A percentile compares a stretch with the other conserved stretches of the same genome.
phyloP scores from a whole-genome alignment of 2,797 vertebrate species.

The Schizopygopsis malacanthus region DNA sequence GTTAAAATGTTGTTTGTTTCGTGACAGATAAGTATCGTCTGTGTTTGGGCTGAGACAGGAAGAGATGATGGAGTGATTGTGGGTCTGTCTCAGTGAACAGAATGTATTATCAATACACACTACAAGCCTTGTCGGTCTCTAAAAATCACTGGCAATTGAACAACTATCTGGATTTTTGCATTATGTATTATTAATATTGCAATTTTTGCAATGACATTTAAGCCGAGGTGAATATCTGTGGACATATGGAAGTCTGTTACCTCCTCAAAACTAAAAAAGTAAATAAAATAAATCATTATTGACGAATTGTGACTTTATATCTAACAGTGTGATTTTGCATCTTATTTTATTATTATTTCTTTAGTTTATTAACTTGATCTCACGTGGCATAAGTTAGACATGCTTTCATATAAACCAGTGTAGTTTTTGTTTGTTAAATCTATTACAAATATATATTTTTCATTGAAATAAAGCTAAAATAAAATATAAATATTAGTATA shows the following conservation, averaged over 20 bases:
- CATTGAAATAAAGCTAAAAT: too few species aligned
- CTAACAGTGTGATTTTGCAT: not conserved
- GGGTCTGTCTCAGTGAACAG: constrained; percentile 20
- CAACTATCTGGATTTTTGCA: not conserved
- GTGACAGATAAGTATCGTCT: constrained; percentile 72
- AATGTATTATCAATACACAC: too few species aligned
- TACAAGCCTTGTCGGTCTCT: not conserved
- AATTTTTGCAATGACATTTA: not conserved
- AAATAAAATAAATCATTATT: not conserved
- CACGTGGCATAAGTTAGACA: not conserved
- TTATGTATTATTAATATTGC: not conserved
- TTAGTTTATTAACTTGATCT: not conserved
- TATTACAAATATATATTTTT: not conserved
- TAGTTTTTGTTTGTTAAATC: not conserved
- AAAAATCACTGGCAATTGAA: not conserved
- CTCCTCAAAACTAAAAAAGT: not conserved
- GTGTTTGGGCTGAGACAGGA: constrained; percentile 56
- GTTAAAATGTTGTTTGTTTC: constrained; percentile 65
- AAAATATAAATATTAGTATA: not conserved
- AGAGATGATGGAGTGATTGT: constrained; percentile 54
- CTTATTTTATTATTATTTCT: not conserved
- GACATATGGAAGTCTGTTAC: not conserved
- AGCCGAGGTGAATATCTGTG: not conserved
- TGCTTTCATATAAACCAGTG: not conserved
- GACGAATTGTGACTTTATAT: not conserved